Evolutionary conservation across 2,797 vertebrate genomes (phyloP), one percentile per base, ranked within the genome.

Genomic region (Myripristis murdjan): DNA sequence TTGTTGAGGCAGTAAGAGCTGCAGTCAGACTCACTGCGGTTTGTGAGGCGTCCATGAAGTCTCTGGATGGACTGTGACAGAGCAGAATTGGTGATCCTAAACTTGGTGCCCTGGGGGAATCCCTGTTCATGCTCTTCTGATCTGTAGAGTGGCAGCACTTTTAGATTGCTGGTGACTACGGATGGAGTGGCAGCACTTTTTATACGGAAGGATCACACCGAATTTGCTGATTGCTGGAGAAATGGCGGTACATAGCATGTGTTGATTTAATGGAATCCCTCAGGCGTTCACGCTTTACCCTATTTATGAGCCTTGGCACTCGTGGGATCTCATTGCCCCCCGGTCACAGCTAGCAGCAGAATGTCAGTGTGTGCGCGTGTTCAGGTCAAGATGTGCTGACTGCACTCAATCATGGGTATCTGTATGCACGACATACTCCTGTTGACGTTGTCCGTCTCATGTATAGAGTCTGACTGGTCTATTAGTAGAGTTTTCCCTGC

Each of bases 201-300:
- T 24, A 49, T 49, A 24, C 24, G 81, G 58, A 82, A 70, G 69
- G 79, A 82, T 79, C 71, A 33, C 55, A 28, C 44, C 65, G 70
- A 82, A 88, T 88, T 75, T 67, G 79, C 81, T 91, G 90, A 89
- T 83, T 37, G 23, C 65, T 18, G 59, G 49, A 58, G 64, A 54
- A 79, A 68, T 70, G 63, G 63, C 12, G 33, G 86, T 80, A 80
- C 73, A 59, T 76, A 56, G 65, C 26, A 3, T 68, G 72, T 80
- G 81, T 83, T 81, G 77, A 79, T 85, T 82, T 91, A 90, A 91
- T 92, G 73, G 85, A 81, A 81, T 90, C 91, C 81, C 83, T 73
- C 0, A 73, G 70, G 75, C 37, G 82, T 75, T 84, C 79, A 76
- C 23, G n/a, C 70, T 71, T 85, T 72, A 63, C 68, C 54, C 70